Conservation (phyloP, 2,888 invertebrate species). For the Acanthococcus lagerstroemiae region DNA sequence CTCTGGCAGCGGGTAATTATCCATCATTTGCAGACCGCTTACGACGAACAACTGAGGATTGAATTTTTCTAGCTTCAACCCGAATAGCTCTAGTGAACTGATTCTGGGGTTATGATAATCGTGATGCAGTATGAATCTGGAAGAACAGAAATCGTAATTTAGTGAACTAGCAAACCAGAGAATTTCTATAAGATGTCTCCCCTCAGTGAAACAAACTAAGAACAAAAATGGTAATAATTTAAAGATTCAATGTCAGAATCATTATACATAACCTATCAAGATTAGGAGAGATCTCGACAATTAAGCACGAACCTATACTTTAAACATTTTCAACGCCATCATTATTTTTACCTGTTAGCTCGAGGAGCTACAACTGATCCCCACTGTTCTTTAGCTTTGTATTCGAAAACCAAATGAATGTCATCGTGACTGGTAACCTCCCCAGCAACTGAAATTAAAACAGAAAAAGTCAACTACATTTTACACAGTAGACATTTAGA, state of each 20-base stretch:
- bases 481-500: too few species aligned
- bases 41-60: slow-evolving; percentile 64
- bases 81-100: slow-evolving; percentile 61
- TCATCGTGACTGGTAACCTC: slow-evolving; percentile 59
- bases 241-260: too few species aligned
- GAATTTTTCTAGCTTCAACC: slow-evolving; percentile 50
- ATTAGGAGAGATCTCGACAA: too few species aligned
- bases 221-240: too few species aligned
- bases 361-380: slow-evolving; percentile 60
- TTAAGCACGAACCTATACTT: too few species aligned
- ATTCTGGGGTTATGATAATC: slow-evolving; percentile 68
- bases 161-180: not conserved
- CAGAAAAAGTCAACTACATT: slow-evolving; percentile 30
- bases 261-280: too few species aligned
- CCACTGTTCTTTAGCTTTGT: slow-evolving; percentile 67
- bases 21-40: slow-evolving; percentile 82
- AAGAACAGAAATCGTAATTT: slow-evolving; percentile 31
- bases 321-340: too few species aligned
- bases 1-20: slow-evolving; percentile 60
- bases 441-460: slow-evolving; percentile 48
- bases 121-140: slow-evolving; percentile 66
- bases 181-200: too few species aligned
- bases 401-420: slow-evolving; percentile 69
- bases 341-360: slow-evolving; percentile 62
- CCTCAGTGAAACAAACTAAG: too few species aligned